Evolutionary conservation across 2,888 invertebrate genomes (phyloP), one percentile per base, ranked within the genome.

Genomic region (Merodon equestris): DNA sequence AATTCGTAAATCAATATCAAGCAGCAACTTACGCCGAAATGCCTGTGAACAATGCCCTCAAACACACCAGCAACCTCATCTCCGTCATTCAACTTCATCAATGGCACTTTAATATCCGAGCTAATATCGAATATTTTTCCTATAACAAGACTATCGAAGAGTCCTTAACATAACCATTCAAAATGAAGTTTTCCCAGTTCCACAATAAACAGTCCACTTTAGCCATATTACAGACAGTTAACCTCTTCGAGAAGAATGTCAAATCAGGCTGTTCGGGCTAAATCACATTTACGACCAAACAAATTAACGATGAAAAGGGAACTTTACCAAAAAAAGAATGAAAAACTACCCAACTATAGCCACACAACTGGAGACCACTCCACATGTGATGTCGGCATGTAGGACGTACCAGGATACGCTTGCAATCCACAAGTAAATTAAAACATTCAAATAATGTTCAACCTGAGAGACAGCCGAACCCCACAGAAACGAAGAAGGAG

Each of bases 251-350:
- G 7, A 40, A 38, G 47, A 76, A 71, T 71, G 53, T 50, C 58
- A 76, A 76, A 60, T 66, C 14, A 50, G 50, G 60, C 57, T 66
- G 2, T 61, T 51, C 50, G 45, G 56, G 54, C 51, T 27, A 51
- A 72, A 51, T 66, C 56, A 45, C 40, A 57, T 61, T 27, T 47
- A 56, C n/a, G n/a, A n/a, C n/a, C n/a, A n/a, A n/a, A n/a, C 57
- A 66, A 67, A 72, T 77, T 77, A 67, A 57, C 56, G 40, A n/a
- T 18, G 14, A 36, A 34, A 2, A 14, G 9, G 19, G 47, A 71
- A 71, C 18, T 71, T 71, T 40, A n/a, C 36, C 51, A 64, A 58
- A 48, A 53, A 58, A 58, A 38, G 53, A 71, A 71, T 61, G 60
- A n/a, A n/a, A n/a, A n/a, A n/a, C n/a, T n/a, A n/a, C n/a, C n/a